A percentile compares a stretch with the other conserved stretches of the same genome.
These are phyloP conservation scores for Stenotaenia linearis DNA, from an alignment of 2,888 invertebrate species.

Conservation along the genomic window DNA sequence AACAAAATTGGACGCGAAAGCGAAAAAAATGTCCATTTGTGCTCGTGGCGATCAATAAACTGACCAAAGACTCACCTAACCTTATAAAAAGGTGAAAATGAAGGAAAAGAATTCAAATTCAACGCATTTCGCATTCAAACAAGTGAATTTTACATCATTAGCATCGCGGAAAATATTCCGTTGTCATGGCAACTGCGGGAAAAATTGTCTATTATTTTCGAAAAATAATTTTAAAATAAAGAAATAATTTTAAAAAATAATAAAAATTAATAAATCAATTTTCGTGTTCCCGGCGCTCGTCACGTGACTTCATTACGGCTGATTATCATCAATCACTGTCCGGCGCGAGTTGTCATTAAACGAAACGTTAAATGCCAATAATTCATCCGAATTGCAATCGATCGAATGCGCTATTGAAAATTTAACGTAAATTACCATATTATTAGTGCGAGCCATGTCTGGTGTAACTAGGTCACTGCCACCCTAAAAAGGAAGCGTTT, in stretches of 20 bases:
- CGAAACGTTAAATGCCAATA: too few species aligned
- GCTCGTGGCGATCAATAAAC: neutral
- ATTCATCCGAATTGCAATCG: too few species aligned
- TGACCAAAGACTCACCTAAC: neutral
- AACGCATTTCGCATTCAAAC: neutral
- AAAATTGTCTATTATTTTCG: too few species aligned
- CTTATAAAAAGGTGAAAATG: neutral
- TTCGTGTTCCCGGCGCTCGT: neutral
- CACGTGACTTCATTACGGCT: too few species aligned
- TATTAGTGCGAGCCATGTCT: neutral
- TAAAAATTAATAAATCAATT: neutral
- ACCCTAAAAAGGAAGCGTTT: neutral
- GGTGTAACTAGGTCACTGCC: constrained; percentile 1
- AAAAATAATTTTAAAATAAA: neutral
- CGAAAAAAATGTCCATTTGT: neutral
- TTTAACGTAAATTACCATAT: neutral
- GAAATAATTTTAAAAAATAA: neutral
- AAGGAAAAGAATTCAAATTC: neutral
- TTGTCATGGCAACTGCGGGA: neutral
- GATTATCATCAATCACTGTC: neutral
- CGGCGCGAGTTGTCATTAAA: too few species aligned
- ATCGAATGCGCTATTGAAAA: neutral
- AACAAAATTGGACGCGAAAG: neutral
- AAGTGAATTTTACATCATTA: neutral
- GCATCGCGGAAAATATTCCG: neutral